Conservation (phyloP, 2,113 vertebrate species). For the Bothrops jararaca region DNA sequence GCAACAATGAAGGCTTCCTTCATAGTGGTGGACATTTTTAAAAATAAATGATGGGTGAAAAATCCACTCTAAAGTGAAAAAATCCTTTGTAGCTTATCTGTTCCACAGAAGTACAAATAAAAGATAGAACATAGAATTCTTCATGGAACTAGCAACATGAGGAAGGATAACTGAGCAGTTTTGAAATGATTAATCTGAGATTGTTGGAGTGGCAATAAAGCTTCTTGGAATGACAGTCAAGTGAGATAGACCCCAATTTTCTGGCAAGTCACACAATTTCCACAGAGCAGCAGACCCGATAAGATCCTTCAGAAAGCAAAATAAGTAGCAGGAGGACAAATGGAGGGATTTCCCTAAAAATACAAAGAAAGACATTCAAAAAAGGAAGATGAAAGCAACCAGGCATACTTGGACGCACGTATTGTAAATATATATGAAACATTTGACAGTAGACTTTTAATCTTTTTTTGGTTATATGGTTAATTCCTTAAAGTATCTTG, state of each 20-base stretch:
- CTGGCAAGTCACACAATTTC: not conserved
- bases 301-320: not conserved
- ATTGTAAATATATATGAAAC: not conserved
- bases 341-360: not conserved
- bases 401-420: not conserved
- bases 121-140: not conserved
- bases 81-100: not conserved
- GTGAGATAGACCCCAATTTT: not conserved
- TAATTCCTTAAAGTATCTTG: not conserved
- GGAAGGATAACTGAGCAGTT: not conserved
- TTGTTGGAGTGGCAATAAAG: not conserved
- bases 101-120: not conserved
- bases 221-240: not conserved
- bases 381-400: not conserved
- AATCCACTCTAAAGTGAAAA: not conserved
- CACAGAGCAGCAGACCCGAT: not conserved
- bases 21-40: not conserved
- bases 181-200: not conserved
- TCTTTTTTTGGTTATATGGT: not conserved
- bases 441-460: not conserved
- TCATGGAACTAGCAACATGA: not conserved
- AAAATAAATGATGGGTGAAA: not conserved
- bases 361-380: not conserved
- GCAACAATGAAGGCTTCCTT: not conserved
- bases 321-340: not conserved